Evolutionary conservation across 1,140 invertebrate genomes (phyloP).

Genomic region (Pollicipes pollicipes): DNA sequence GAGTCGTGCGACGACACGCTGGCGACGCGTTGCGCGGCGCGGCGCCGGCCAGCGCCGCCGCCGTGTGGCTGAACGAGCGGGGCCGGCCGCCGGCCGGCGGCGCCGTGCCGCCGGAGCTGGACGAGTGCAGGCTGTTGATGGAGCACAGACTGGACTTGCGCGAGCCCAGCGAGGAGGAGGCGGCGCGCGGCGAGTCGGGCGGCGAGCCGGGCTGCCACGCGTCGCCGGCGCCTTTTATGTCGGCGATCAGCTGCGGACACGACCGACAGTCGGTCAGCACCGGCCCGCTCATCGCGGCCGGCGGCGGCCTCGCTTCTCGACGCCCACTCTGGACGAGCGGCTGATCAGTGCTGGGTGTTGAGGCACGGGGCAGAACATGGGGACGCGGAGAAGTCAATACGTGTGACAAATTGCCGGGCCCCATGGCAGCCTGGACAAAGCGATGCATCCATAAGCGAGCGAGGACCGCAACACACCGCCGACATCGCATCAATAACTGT

Average conservation of each 20-base stretch:
- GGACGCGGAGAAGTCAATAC: no score
- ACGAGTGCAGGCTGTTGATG: slow-evolving; percentile 63
- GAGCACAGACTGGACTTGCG: slow-evolving; percentile 87
- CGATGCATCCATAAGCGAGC: no score
- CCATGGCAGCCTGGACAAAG: no score
- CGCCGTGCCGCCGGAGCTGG: slow-evolving; percentile 59
- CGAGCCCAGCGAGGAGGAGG: slow-evolving; percentile 51
- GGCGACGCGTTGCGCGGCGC: slow-evolving; percentile 53
- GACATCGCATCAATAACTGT: no score
- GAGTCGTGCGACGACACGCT: slow-evolving; percentile 79
- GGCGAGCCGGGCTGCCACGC: slow-evolving; percentile 22
- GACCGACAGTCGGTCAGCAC: not conserved
- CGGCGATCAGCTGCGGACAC: slow-evolving; percentile 42
- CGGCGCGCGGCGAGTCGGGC: slow-evolving; percentile 40
- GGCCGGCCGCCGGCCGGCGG: slow-evolving; percentile 57
- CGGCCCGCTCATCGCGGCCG: slow-evolving; percentile 56
- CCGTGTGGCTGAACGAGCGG: slow-evolving; percentile 45
- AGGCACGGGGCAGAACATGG: no score
- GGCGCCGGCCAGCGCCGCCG: slow-evolving; percentile 54
- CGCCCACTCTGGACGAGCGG: no score
- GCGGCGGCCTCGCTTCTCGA: no score
- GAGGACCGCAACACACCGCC: no score
- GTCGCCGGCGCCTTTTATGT: slow-evolving; percentile 44
- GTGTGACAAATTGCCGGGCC: no score
- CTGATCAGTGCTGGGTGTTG: no score